Evolutionary conservation across 1,140 invertebrate species (phyloP).

Genomic region (Eulimnadia texana): DNA sequence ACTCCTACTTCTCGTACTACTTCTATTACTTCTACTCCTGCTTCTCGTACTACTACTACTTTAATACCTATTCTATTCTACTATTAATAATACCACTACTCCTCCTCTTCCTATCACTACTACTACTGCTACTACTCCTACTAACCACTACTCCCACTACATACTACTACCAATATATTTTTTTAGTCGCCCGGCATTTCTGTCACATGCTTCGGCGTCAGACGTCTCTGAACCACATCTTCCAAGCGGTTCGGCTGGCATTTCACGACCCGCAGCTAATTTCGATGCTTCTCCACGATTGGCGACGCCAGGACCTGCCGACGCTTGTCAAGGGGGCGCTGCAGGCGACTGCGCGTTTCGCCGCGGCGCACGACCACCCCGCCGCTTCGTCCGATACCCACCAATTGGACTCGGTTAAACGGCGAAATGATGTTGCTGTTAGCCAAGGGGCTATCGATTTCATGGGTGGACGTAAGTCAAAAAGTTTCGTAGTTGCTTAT

Average conservation of each 20-base stretch:
- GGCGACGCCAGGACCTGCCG: constrained; percentile 27
- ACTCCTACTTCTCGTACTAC: no score
- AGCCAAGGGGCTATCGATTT: constrained; percentile 8
- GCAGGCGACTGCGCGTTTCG: background rate
- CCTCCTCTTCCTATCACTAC: no score
- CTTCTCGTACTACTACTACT: background rate
- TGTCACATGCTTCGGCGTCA: constrained; percentile 40
- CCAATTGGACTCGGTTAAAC: constrained; percentile 23
- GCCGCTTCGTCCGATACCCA: constrained; percentile 27
- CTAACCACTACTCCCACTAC: no score
- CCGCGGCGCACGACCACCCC: constrained; percentile 22
- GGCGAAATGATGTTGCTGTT: background rate
- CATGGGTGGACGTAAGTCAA: constrained; percentile 4
- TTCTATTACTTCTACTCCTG: no score
- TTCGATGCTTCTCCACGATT: constrained; percentile 41
- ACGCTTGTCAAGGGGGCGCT: constrained; percentile 23
- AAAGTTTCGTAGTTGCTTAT: background rate
- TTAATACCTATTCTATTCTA: background rate
- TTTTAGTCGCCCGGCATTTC: constrained; percentile 33
- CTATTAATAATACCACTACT: no score
- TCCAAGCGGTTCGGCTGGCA: constrained; percentile 41
- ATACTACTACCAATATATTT: background rate
- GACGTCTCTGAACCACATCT: constrained; percentile 44
- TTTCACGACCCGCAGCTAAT: constrained; percentile 40
- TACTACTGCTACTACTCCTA: no score